Base-by-base conservation (phyloP, 2,888 invertebrate genomes). In the Drosophila niveifrons region DNA sequence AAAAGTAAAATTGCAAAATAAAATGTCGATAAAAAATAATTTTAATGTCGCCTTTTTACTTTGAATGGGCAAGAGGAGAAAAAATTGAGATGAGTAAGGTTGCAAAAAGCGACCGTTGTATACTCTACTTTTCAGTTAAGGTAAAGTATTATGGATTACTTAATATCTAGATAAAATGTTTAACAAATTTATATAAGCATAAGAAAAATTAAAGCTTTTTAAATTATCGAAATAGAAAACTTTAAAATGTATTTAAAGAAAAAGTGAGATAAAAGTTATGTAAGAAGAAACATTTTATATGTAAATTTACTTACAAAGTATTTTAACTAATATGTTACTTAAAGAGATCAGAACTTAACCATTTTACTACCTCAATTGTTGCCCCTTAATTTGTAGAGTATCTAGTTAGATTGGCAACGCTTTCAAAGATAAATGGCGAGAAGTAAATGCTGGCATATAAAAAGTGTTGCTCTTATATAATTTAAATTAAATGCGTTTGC, bases 401-500 rank as follows among this genome's bases (percentile, higher is more conserved):
- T 51, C 11, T 55, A 67, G 44, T 78, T 68, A 44, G 31, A 74
- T 79, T 79, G 50, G 62, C 39, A 62, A 69, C 51, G 66, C 43
- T 15, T 52, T 29, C 15, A 39, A 66, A 64, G 63, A 72, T 79
- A 80, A 74, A 82, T 79, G 69, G 68, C 76, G 72, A 72, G 70
- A 75, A 73, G 64, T 58, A 63, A 74, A 71, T 50, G 52, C 51
- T 61, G 79, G 68, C 67, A 63, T 74, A 82, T 75, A 89, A 88
- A 80, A 85, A 68, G 63, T 58, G 70, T 73, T 78, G 66, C 77
- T 75, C 66, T 74, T 80, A 77, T 82, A 75, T 82, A 83, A 90
- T 90, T 90, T 90, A 90, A 90, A 90, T 90, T 90, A 90, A 90
- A 90, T 82, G 85, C 82, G 66, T 56, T 61, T 61, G 77, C 78